Conservation (phyloP, 2,113 vertebrate genomes). For the Syngnathus scovelli region DNA sequence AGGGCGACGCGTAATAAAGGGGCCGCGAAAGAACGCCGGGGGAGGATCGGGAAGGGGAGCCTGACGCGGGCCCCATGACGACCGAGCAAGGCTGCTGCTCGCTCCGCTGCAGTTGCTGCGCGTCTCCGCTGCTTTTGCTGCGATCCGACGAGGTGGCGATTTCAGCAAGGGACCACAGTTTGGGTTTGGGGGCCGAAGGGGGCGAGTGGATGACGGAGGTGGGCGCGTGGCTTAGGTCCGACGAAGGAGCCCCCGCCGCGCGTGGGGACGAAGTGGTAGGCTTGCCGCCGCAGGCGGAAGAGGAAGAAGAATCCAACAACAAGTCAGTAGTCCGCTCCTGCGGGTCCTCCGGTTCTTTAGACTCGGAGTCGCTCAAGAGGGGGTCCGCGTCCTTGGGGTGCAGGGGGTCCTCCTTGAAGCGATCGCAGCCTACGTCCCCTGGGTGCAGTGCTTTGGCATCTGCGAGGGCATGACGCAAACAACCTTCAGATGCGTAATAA, state of each 20-base stretch:
- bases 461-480: conserved; percentile 28
- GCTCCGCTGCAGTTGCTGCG: conserved; percentile 4
- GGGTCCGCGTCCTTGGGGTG: conserved; percentile 72
- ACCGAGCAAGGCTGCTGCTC: conserved; percentile 56
- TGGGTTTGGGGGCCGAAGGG: conserved; percentile 85
- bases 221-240: conserved; percentile 63
- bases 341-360: conserved; percentile 73
- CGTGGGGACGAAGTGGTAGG: conserved; percentile 75
- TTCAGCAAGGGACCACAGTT: conserved; percentile 94
- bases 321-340: conserved; percentile 76
- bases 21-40: conserved; percentile 87
- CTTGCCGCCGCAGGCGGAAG: conserved; percentile 49
- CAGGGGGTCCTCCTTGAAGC: conserved; percentile 71
- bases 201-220: conserved; percentile 90
- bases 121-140: conserved; percentile 75
- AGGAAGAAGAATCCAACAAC: conserved; percentile 55
- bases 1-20: conserved; percentile 93
- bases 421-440: conserved; percentile 71
- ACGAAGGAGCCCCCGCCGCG: conserved; percentile 40
- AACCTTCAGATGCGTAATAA: conserved; percentile 14
- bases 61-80: conserved; percentile 63
- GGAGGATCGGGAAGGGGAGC: conserved; percentile 84
- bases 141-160: conserved; percentile 95
- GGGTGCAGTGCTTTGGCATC: conserved; percentile 74
- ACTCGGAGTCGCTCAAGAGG: conserved; percentile 86